A percentile compares a stretch with the other conserved stretches of the same genome.
Conservation (phyloP, 23 tunicate species). For the Pegea sp. region DNA sequence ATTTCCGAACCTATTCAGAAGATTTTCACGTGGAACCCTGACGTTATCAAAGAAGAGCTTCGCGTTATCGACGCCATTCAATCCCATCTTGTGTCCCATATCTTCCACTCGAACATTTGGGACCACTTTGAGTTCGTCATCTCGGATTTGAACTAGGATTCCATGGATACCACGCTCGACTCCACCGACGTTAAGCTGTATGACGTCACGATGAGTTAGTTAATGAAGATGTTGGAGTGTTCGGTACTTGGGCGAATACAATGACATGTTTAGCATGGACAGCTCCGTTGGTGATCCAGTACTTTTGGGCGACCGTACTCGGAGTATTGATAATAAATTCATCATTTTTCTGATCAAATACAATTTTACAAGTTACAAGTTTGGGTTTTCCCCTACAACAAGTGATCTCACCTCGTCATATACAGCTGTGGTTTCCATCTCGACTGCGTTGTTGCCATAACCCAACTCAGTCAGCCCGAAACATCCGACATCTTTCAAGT, state of each 20-base stretch:
- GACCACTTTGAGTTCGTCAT: constrained; percentile 48
- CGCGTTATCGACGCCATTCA: constrained; percentile 97
- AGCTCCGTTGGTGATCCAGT: constrained; percentile 99
- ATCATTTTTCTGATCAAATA: constrained; percentile 16
- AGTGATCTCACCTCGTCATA: constrained; percentile 39
- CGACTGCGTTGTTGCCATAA: constrained; percentile 92
- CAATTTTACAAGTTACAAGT: background rate
- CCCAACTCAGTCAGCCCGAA: constrained; percentile 93
- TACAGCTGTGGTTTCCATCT: constrained; percentile 96
- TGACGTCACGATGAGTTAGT: background rate
- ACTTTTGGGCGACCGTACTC: constrained; percentile 76
- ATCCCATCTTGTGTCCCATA: constrained; percentile 97
- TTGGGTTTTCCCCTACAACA: background rate
- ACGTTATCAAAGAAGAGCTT: constrained; percentile 67
- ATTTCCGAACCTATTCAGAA: constrained; percentile 84
- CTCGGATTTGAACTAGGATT: constrained; percentile 71
- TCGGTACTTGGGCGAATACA: constrained; percentile 89
- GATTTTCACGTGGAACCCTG: constrained; percentile 76
- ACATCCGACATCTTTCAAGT: constrained; percentile 74
- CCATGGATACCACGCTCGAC: constrained; percentile 84
- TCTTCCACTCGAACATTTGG: constrained; percentile 80
- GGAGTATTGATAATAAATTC: constrained; percentile 87
- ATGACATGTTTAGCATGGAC: constrained; percentile 92
- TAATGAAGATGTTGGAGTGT: background rate
- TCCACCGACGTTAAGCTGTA: constrained; percentile 37